These are phyloP conservation scores for Delichon dasypus DNA, from an alignment of 2,797 vertebrate genomes.

Conservation along the genomic window DNA sequence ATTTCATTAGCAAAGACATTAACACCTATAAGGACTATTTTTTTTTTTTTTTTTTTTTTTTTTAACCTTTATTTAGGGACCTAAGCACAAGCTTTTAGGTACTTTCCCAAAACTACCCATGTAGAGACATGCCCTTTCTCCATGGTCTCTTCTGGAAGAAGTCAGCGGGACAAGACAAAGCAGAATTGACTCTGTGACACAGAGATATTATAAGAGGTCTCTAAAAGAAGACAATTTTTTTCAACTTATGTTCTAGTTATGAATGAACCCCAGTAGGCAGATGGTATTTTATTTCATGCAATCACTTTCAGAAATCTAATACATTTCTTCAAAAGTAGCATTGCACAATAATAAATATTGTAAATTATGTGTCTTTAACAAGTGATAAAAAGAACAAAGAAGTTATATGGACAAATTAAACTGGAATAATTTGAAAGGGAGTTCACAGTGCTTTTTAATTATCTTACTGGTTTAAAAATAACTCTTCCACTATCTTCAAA, in stretches of 20 bases:
- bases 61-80: rapidly evolving
- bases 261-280: background rate
- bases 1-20: background rate
- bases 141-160: background rate
- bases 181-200: background rate
- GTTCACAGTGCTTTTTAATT: background rate
- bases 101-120: background rate
- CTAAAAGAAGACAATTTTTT: background rate
- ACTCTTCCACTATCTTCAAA: background rate
- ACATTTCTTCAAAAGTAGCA: background rate
- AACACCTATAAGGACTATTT: rapidly evolving
- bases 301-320: background rate
- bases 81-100: background rate
- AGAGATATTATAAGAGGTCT: background rate
- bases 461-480: background rate
- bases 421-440: background rate
- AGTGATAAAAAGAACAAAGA: background rate
- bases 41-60: too few relatives aligned
- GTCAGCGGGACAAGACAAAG: background rate
- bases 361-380: background rate
- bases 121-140: background rate
- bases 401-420: background rate
- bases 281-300: background rate
- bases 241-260: background rate
- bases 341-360: background rate